Base-by-base conservation (phyloP, 2,113 vertebrate species). In the Tilapia sparmanii region DNA sequence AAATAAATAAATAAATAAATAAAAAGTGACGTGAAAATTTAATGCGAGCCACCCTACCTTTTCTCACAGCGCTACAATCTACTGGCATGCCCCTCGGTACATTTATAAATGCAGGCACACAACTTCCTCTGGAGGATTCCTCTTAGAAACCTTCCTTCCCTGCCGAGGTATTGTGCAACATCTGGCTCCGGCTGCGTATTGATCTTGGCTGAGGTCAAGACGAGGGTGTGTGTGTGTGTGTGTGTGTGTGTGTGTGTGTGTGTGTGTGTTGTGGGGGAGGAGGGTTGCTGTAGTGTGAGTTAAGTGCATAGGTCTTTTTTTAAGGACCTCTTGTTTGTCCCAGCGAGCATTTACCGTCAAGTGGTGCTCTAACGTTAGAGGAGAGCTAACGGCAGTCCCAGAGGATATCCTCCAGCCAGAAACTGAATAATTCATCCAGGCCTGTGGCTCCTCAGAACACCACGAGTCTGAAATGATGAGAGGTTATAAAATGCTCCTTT, bases 391-490 rank as follows among this genome's bases (percentile, higher is more conserved):
- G 15, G 22, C 47, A 15, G 86, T 91, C 92, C 91, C 93, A n/a
- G 73, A 86, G 89, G 91, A 94, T 86, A 84, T 78, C 88, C 81
- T 83, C 83, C 87, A 84, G 88, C 92, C 90, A 93, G 90, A 61
- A 73, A 15, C 80, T 96, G 92, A 96, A 96, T 96, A 94, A 96
- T 96, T 96, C 86, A 97, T 96, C 81, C 47, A 13, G 45, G 76
- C 87, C 92, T 86, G 86, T 84, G 81, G 87, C 86, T 93, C 89
- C 88, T 94, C 84, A 86, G 63, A 94, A 85, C 68, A 93, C 79
- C 63, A 92, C 24, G 63, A 90, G 86, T 90, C 88, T 86, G 85
- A 18, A 61, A 38, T 80, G 91, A 85, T 88, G 90, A 87, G 81
- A 88, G 83, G 76, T 89, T 91, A 57, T 84, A 86, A 92, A 85